phyloP scores from a whole-genome alignment of 2,113 vertebrate species.

The Halcyon senegalensis region DNA sequence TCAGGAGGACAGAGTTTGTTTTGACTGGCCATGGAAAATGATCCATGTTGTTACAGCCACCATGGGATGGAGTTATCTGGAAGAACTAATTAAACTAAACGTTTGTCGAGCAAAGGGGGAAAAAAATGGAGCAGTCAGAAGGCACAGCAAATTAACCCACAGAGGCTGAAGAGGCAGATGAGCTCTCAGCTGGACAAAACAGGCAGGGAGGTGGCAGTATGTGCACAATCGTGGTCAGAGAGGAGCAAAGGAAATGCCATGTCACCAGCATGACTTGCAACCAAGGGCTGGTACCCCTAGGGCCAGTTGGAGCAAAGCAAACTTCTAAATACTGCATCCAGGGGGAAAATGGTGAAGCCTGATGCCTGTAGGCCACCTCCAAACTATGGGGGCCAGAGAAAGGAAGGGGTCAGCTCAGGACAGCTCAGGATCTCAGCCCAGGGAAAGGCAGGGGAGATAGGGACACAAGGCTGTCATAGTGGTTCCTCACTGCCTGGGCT shows the following conservation, averaged over 20 bases:
- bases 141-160: background rate
- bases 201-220: background rate
- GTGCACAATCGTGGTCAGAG: background rate
- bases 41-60: constrained; percentile 3
- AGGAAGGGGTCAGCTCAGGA: background rate
- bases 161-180: background rate
- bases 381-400: background rate
- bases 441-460: background rate
- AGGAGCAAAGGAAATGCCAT: background rate
- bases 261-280: background rate
- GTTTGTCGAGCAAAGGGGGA: background rate
- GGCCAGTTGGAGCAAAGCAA: background rate
- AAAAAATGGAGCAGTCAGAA: background rate
- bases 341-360: fast-evolving
- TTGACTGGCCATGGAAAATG: background rate
- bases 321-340: background rate
- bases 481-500: background rate
- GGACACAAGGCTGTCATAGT: background rate
- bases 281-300: background rate
- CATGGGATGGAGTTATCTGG: background rate
- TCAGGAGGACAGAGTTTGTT: background rate
- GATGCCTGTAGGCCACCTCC: background rate
- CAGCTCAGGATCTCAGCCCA: background rate
- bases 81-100: background rate
- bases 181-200: background rate